Evolutionary conservation across 35 echinoderm and acorn worm genomes (phyloP).

Genomic region (Antedon bifida): DNA sequence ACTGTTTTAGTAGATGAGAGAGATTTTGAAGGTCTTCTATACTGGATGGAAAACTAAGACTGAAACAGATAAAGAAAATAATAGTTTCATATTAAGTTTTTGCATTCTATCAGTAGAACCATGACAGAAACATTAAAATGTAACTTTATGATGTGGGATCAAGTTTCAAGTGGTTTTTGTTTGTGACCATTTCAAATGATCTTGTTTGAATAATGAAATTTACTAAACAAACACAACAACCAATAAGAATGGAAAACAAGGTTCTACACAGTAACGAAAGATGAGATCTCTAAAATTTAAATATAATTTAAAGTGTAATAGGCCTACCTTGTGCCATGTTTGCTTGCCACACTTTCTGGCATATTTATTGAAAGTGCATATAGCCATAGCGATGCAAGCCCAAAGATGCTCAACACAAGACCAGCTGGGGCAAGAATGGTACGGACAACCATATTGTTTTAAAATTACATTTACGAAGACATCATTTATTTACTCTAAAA

Average conservation of each 20-base stretch:
- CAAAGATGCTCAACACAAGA: neutral
- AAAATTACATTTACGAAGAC: too few relatives aligned
- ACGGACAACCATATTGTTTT: neutral
- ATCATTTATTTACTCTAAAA: too few relatives aligned
- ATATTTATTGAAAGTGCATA: slow-evolving; percentile 12
- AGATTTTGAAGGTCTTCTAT: slow-evolving; percentile 57
- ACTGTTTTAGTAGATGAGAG: slow-evolving; percentile 45
- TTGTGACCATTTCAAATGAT: too few relatives aligned
- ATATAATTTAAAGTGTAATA: too few relatives aligned
- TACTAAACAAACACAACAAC: too few relatives aligned
- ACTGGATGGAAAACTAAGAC: slow-evolving; percentile 68
- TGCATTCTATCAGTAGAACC: neutral
- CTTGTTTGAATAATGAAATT: too few relatives aligned
- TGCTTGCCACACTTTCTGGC: slow-evolving; percentile 4
- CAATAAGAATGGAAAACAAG: too few relatives aligned
- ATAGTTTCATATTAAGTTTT: neutral
- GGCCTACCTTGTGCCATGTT: neutral
- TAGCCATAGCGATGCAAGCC: slow-evolving; percentile 12
- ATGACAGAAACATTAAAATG: neutral
- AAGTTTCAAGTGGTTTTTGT: too few relatives aligned
- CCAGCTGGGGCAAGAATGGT: neutral
- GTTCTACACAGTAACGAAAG: too few relatives aligned
- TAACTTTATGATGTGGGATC: too few relatives aligned
- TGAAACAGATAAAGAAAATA: neutral
- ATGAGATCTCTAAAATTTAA: too few relatives aligned